phyloP scores from a whole-genome alignment of 2,797 vertebrate species.

The Micropoecilia bifurca region DNA sequence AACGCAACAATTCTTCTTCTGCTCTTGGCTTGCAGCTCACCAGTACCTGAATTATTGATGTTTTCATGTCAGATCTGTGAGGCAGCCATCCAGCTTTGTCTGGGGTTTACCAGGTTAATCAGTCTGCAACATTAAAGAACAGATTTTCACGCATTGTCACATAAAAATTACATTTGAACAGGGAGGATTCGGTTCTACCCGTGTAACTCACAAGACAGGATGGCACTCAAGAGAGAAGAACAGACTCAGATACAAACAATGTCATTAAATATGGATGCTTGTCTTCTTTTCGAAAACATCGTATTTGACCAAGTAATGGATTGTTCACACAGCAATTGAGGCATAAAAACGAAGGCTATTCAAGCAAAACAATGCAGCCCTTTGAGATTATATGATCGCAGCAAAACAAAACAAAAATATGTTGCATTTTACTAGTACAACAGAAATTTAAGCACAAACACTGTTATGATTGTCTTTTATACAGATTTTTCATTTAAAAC shows the following conservation, averaged over 20 bases:
- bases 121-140: constrained; percentile 15
- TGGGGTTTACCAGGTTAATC: constrained; percentile 59
- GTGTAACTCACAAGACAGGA: constrained; percentile 29
- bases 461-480: constrained; percentile 8
- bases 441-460: constrained; percentile 10
- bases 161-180: constrained; percentile 46
- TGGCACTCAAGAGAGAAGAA: constrained; percentile 64
- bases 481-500: constrained; percentile 5
- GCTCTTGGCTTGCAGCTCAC: constrained; percentile 36
- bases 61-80: constrained; percentile 37
- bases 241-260: constrained; percentile 74
- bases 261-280: constrained; percentile 84
- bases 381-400: constrained; percentile 68
- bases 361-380: constrained; percentile 67
- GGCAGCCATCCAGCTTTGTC: constrained; percentile 25
- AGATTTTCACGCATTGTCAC: constrained; percentile 34
- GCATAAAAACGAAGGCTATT: constrained; percentile 59
- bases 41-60: constrained; percentile 57
- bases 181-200: constrained; percentile 51
- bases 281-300: constrained; percentile 73
- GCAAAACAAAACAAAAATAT: constrained; percentile 23
- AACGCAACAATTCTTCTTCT: constrained; percentile 37
- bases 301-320: constrained; percentile 82
- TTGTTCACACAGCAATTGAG: constrained; percentile 72
- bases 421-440: constrained; percentile 17